Evolutionary conservation across 2,113 vertebrate genomes (phyloP).

Genomic region (Solea solea): DNA sequence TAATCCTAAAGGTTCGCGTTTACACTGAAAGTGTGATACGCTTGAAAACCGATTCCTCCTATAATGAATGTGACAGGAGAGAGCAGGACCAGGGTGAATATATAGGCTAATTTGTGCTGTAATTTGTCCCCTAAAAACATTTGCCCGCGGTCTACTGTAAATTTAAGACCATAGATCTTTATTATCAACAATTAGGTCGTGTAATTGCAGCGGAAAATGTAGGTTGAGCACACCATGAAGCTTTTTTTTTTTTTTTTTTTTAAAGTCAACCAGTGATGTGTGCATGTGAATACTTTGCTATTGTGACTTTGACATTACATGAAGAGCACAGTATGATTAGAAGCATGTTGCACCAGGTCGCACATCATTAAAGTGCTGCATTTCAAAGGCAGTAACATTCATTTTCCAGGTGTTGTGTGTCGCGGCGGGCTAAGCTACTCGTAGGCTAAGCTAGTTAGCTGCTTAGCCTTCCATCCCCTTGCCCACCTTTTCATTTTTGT

Average conservation of each 20-base stretch:
- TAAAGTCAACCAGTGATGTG: conserved; percentile 16
- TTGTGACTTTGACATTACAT: conserved; percentile 26
- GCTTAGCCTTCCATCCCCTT: not conserved
- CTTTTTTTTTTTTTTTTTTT: too few relatives aligned
- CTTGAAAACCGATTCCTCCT: conserved; percentile 34
- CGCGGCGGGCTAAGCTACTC: conserved; percentile 5
- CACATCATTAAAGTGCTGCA: conserved; percentile 2
- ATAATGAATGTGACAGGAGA: conserved; percentile 17
- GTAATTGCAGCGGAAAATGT: conserved; percentile 11
- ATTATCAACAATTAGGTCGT: not conserved
- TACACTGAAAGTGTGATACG: not conserved
- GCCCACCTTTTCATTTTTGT: not conserved
- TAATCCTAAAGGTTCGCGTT: conserved; percentile 36
- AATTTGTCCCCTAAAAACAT: conserved; percentile 17
- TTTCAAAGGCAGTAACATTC: conserved; percentile 5
- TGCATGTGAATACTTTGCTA: conserved; percentile 3
- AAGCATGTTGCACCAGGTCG: conserved; percentile 11
- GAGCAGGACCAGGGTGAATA: conserved; percentile 7
- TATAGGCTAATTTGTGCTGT: conserved; percentile 3
- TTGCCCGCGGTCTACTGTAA: not conserved
- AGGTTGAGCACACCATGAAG: not conserved
- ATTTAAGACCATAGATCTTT: conserved; percentile 20
- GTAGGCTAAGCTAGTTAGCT: conserved; percentile 35
- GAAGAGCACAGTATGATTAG: conserved; percentile 17
- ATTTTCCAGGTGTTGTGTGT: conserved; percentile 9